Base-by-base conservation (phyloP, 1,140 invertebrate species). In the Drosophila suzukii region DNA sequence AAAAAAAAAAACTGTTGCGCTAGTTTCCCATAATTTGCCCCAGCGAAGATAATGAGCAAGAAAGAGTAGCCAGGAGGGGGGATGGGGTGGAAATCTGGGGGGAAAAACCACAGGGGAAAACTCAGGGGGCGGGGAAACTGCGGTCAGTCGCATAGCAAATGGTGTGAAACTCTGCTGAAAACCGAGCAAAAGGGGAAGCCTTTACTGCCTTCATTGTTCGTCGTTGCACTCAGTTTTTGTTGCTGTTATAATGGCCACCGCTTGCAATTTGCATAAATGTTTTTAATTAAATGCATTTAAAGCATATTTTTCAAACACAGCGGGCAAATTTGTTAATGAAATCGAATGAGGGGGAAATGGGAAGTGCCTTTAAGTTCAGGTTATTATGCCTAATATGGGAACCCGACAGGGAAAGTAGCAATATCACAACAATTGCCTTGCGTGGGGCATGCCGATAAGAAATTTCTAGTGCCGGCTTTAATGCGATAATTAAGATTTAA, bases 11-110 rank as follows among this genome's bases (percentile, higher is more conserved):
- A 65, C 36, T 60, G 44, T 66, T 75, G 59, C 81, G 67, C 75
- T 81, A 83, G 84, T 89, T 88, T 88, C 84, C 84, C 84, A 88
- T 88, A 83, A 89, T 88, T 88, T 88, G 84, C 72, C 59, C 53
- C 58, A 61, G 55, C 70, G 36, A 39, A 86, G 82, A 81, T 84
- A 89, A 85, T 81, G 78, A 89, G 81, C 77, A 65, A 68, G 61
- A 50, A 60, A 57, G 67, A 62, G 51, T 53, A 66, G 47, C 39
- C 65, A 36, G 55, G n/a, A 44, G 55, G n/a, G 65, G 38, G 10
- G n/a, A 15, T 24, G 12, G 11, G 13, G 2, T 41, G 67, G 59
- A 34, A 49, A 71, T 20, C 12, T n/a, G 15, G 41, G 32, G 41
- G 30, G 39, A n/a, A 20, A 36, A 44, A 46, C 34, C 24, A 12